Percentiles rank a stretch among this genome's conserved stretches.
phyloP scores from a whole-genome alignment of 2,797 vertebrate species.

The Myiotriccus ornatus region DNA sequence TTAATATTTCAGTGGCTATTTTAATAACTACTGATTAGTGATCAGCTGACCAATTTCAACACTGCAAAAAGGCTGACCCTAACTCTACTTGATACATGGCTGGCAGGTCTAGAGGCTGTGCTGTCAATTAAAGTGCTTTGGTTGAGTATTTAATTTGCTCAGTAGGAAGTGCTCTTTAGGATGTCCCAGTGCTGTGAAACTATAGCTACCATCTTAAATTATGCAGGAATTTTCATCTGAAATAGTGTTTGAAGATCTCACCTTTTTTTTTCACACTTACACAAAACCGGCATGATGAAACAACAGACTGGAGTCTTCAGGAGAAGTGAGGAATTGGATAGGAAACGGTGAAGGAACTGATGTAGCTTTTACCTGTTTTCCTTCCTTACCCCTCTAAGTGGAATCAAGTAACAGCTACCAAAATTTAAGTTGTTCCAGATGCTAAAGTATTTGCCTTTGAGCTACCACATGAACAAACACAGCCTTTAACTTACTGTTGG shows the following conservation, averaged over 20 bases:
- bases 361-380: neutral
- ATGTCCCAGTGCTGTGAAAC: neutral
- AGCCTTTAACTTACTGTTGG: constrained; percentile 75
- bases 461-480: rapidly evolving
- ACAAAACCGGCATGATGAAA: neutral
- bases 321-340: neutral
- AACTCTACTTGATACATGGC: neutral
- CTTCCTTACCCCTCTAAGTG: neutral
- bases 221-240: neutral
- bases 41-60: neutral
- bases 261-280: neutral
- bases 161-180: neutral
- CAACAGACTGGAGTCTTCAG: neutral
- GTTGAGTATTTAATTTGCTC: neutral
- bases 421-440: neutral
- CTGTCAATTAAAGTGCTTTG: neutral
- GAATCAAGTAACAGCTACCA: neutral
- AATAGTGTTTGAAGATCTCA: neutral
- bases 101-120: neutral
- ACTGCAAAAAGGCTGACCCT: rapidly evolving
- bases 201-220: neutral
- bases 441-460: neutral
- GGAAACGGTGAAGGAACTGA: neutral
- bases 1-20: neutral
- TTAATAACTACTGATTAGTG: neutral